These are phyloP conservation scores for Stenodema calcarata DNA, from an alignment of 2,888 invertebrate species.

Conservation along the genomic window DNA sequence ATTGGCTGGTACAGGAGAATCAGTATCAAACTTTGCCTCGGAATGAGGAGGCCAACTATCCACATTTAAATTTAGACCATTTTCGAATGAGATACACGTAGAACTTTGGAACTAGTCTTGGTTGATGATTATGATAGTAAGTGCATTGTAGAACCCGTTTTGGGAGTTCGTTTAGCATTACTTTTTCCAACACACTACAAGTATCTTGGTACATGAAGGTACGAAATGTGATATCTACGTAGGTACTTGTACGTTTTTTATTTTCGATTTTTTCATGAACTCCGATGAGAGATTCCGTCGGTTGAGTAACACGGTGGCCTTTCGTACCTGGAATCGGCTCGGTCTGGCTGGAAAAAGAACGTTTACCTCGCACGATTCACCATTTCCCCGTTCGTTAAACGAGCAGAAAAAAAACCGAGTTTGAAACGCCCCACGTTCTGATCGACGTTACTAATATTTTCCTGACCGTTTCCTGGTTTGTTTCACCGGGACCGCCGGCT, in stretches of 20 bases:
- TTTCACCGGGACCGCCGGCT: not conserved
- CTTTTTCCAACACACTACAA: too few species aligned
- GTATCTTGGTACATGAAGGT: too few species aligned
- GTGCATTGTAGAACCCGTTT: too few species aligned
- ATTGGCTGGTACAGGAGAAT: too few species aligned
- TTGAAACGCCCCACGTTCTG: not conserved
- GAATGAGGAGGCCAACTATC: too few species aligned
- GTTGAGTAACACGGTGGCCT: not conserved
- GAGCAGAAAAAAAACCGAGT: not conserved
- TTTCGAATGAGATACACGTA: too few species aligned
- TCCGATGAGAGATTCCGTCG: not conserved
- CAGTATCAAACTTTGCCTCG: too few species aligned
- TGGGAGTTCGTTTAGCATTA: too few species aligned
- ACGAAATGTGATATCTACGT: not conserved
- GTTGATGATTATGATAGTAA: too few species aligned
- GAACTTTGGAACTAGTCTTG: too few species aligned
- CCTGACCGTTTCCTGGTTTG: not conserved
- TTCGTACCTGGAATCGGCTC: not conserved
- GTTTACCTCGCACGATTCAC: constrained; percentile 2
- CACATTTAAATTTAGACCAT: too few species aligned
- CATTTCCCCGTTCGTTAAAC: not conserved
- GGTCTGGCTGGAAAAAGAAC: not conserved
- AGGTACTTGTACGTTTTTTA: not conserved
- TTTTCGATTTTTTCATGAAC: too few species aligned
- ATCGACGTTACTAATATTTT: not conserved